Conservation (phyloP, 2,888 invertebrate genomes). For the Asteroscopus sphinx region DNA sequence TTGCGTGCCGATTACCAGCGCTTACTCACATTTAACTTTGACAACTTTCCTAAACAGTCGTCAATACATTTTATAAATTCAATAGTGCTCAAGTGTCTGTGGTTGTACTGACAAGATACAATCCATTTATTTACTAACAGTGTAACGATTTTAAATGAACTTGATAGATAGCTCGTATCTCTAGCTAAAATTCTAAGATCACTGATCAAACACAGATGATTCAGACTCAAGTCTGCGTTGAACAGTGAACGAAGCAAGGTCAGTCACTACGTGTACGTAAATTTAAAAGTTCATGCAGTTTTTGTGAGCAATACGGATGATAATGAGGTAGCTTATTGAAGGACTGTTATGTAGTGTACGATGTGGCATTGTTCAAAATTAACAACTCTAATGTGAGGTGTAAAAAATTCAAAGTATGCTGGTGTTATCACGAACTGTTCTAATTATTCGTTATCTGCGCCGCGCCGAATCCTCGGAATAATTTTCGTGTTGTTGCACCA, state of each 20-base stretch:
- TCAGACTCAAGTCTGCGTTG: slow-evolving; percentile 63
- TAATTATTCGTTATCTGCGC: slow-evolving; percentile 44
- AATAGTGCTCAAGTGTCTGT: slow-evolving; percentile 7
- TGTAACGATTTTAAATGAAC: slow-evolving; percentile 20
- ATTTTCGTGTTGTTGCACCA: slow-evolving; percentile 16
- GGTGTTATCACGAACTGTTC: slow-evolving; percentile 31
- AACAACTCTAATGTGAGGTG: slow-evolving; percentile 54
- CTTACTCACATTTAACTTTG: slow-evolving; percentile 41
- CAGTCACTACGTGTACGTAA: slow-evolving; percentile 63
- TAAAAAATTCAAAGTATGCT: slow-evolving; percentile 59
- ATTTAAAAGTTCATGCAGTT: slow-evolving; percentile 58
- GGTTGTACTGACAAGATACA: not conserved
- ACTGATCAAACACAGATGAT: slow-evolving; percentile 73
- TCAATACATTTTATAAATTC: slow-evolving; percentile 23
- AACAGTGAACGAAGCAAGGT: slow-evolving; percentile 71
- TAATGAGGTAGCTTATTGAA: slow-evolving; percentile 72
- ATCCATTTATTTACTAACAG: slow-evolving; percentile 9
- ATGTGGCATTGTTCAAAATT: slow-evolving; percentile 61
- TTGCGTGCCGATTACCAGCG: slow-evolving; percentile 41
- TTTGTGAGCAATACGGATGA: slow-evolving; percentile 60
- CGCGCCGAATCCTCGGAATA: slow-evolving; percentile 22
- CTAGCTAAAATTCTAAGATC: slow-evolving; percentile 55
- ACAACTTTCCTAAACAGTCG: slow-evolving; percentile 45
- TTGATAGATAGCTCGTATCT: slow-evolving; percentile 35
- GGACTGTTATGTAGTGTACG: slow-evolving; percentile 72